Base-by-base conservation (phyloP, 2,113 vertebrate species). In the Malurus elegans region DNA sequence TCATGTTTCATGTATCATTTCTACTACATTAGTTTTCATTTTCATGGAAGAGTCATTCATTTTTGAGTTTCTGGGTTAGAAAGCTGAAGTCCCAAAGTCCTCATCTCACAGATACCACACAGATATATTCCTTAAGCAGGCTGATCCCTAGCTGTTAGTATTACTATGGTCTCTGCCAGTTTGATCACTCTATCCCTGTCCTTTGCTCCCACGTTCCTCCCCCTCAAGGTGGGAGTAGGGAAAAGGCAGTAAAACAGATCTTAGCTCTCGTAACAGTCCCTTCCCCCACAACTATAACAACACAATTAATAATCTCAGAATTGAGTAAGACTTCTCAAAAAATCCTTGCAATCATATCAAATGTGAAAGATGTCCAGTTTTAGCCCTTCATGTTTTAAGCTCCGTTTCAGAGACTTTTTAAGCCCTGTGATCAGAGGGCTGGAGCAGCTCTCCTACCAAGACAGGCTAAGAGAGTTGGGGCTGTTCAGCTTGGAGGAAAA, bases 131-230 rank as follows among this genome's bases (percentile, higher is more conserved):
- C 14, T 76, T 73, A 7, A 57, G 32, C 18, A 82, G n/a, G 65
- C 9, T 44, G 28, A 53, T 80, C 71, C 53, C 42, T 38, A 65
- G 53, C 3, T 0, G 0, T 11, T 32, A 29, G 12, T 18, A 23
- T 73, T 61, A 58, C 4, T 11, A 28, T 14, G 32, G 18, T 58
- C 86, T 64, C 70, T 57, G 32, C 13, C 50, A 72, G 25, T 51
- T 38, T 80, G 86, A 88, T 85, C 47, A 50, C 44, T 90, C 24
- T 13, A 79, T 86, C 50, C 53, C 57, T 53, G 38, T 80, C 38
- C 47, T 76, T 62, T 66, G 47, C 34, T 44, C 62, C 64, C 75
- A 47, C 0, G 0, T 70, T 47, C 56, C 56, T 92, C 82, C 86
- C 42, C 73, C 64, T 25, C 42, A 76, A 42, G 34, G 67, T 34